Conservation (phyloP, 2,113 vertebrate species). For the Notarius quadriscutis region DNA sequence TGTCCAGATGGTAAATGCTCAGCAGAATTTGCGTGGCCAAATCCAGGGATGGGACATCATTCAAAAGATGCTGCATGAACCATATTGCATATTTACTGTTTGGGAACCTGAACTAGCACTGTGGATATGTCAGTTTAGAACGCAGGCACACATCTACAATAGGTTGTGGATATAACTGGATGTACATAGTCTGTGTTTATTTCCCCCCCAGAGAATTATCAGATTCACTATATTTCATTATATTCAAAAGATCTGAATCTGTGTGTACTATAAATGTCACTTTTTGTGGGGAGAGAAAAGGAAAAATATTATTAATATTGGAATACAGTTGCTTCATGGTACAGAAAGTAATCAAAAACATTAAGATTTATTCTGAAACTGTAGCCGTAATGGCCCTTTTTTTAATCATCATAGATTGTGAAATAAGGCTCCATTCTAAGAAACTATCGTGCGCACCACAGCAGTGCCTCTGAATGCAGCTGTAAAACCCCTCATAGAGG, state of each 20-base stretch:
- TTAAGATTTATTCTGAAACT: neutral
- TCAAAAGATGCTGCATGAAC: constrained; percentile 32
- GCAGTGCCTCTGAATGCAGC: constrained; percentile 61
- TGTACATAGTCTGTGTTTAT: neutral
- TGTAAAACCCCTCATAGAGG: constrained; percentile 49
- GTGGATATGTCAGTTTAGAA: neutral
- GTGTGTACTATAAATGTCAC: neutral
- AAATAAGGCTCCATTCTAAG: constrained; percentile 44
- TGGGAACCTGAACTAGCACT: neutral
- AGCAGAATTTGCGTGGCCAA: constrained; percentile 45
- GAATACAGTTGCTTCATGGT: neutral
- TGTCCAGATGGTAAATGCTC: constrained; percentile 60
- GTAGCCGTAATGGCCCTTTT: neutral
- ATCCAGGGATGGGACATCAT: constrained; percentile 12
- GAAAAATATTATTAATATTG: neutral
- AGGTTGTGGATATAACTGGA: neutral
- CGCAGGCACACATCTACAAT: neutral
- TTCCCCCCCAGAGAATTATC: neutral
- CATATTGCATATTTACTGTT: constrained; percentile 41
- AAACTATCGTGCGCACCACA: constrained; percentile 65
- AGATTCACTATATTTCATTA: neutral
- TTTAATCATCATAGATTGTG: constrained; percentile 3
- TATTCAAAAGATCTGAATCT: neutral
- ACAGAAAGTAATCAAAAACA: neutral
- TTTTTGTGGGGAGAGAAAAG: neutral